A percentile compares a stretch with the other conserved stretches of the same genome.
phyloP scores from a whole-genome alignment of 2,797 vertebrate genomes.

The Myotis myotis region DNA sequence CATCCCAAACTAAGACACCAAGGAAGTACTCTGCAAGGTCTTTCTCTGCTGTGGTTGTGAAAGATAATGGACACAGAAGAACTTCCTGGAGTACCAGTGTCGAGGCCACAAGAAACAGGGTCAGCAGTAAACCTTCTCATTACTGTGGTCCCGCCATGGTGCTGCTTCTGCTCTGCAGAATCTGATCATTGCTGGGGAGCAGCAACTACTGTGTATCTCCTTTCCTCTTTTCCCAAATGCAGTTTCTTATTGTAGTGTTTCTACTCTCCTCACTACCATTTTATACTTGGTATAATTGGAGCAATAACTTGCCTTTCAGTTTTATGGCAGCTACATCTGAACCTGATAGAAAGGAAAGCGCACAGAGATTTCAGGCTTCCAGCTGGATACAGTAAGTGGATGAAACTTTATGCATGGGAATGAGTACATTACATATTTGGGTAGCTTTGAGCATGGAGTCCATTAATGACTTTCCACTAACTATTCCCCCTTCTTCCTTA shows the following conservation, averaged over 20 bases:
- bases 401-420: background rate
- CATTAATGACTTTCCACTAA: background rate
- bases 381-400: background rate
- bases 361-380: background rate
- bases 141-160: background rate
- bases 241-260: background rate
- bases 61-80: background rate
- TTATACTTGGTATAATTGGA: background rate
- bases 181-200: background rate
- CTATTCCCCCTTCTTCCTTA: background rate
- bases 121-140: background rate
- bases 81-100: background rate
- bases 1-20: background rate
- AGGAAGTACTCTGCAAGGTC: background rate
- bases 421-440: background rate
- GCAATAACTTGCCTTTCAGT: background rate
- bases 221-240: background rate
- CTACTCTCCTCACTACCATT: background rate
- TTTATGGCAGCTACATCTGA: background rate
- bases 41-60: background rate
- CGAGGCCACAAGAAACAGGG: background rate
- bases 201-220: background rate
- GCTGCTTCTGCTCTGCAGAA: background rate
- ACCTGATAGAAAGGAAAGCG: background rate
- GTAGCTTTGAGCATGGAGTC: background rate